These are phyloP conservation scores for Incurvaria masculella DNA, from an alignment of 2,888 invertebrate genomes.

Conservation along the genomic window DNA sequence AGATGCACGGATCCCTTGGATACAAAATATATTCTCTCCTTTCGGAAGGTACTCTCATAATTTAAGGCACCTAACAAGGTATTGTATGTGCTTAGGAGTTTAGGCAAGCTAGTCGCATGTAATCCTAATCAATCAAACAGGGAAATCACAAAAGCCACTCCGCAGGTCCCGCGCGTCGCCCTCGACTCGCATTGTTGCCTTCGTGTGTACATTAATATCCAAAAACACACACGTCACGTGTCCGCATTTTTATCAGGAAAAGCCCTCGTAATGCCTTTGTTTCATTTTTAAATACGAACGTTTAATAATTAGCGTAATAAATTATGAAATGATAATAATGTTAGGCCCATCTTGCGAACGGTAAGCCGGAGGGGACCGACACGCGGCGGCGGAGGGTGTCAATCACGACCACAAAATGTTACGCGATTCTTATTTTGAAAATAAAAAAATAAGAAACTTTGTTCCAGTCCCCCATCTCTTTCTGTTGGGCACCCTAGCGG, in stretches of 20 bases:
- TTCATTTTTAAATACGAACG: slow-evolving; percentile 51
- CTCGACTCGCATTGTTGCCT: not conserved
- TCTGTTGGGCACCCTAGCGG: too few species aligned
- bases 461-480: too few species aligned
- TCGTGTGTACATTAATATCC: slow-evolving; percentile 50
- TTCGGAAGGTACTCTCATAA: too few species aligned
- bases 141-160: too few species aligned
- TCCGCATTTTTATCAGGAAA: slow-evolving; percentile 38
- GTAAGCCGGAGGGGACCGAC: slow-evolving; percentile 40
- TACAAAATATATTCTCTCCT: too few species aligned
- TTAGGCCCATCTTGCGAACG: slow-evolving; percentile 50
- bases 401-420: slow-evolving; percentile 51
- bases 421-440: slow-evolving; percentile 54
- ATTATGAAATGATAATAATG: slow-evolving; percentile 55
- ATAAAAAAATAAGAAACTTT: slow-evolving; percentile 42
- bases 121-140: too few species aligned
- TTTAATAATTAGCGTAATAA: slow-evolving; percentile 56
- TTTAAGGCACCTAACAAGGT: too few species aligned
- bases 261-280: slow-evolving; percentile 46
- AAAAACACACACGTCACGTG: slow-evolving; percentile 44
- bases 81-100: not conserved
- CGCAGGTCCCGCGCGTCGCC: too few species aligned
- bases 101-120: not conserved
- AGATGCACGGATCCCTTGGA: too few species aligned
- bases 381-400: slow-evolving; percentile 36